Evolutionary conservation across 2,113 vertebrate species (phyloP).

Genomic region (Acanthisitta chloris): DNA sequence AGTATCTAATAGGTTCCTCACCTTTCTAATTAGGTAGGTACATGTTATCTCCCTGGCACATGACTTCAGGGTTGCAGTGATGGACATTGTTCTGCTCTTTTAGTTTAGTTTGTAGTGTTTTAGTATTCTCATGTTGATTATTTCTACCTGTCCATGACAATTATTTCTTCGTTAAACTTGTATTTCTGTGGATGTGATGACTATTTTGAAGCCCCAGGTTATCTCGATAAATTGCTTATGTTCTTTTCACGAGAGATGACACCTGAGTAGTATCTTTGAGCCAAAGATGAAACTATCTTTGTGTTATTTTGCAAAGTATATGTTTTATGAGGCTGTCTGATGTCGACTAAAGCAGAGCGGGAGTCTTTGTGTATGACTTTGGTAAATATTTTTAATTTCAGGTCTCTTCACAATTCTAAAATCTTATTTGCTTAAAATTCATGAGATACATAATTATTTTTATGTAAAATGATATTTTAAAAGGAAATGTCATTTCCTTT

Average conservation of each 20-base stretch:
- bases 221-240: background rate
- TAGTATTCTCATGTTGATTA: background rate
- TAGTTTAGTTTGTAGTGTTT: background rate
- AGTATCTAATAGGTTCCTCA: background rate
- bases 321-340: background rate
- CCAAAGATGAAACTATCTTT: background rate
- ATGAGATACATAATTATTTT: background rate
- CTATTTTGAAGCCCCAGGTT: background rate
- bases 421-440: conserved; percentile 17
- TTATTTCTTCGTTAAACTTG: background rate
- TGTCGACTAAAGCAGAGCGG: background rate
- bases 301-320: background rate
- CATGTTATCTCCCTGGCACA: background rate
- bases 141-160: background rate
- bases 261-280: background rate
- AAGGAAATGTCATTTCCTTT: conserved; percentile 45
- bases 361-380: background rate
- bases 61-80: background rate
- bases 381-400: conserved; percentile 6
- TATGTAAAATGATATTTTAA: conserved; percentile 13
- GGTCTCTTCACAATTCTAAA: background rate
- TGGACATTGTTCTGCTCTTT: background rate
- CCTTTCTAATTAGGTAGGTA: background rate
- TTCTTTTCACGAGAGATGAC: background rate
- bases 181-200: background rate